Base-by-base conservation (phyloP, 2,797 vertebrate species). In the Coluber constrictor region DNA sequence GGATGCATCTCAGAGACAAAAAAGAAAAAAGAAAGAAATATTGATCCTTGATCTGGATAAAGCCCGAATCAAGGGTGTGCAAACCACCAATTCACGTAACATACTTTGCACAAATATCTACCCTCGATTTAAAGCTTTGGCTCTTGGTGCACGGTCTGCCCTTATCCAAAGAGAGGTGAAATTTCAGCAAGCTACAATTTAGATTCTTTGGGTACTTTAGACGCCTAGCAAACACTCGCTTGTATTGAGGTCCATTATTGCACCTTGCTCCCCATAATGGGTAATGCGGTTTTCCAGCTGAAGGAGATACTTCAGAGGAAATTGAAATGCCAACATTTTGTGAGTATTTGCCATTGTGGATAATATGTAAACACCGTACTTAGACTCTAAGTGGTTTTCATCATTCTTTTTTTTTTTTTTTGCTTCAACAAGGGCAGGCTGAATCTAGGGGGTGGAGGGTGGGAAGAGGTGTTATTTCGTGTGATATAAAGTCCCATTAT, bases 321-420 rank as follows among this genome's bases (percentile, higher is more conserved):
- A 97, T 97, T 97, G 97, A 97, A 97, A 97, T 97, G 97, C 97
- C 97, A 97, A 97, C 96, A 96, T 97, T 98, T 98, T 98, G 96
- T 95, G 97, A 98, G 98, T 98, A 98, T 98, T 98, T 98, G 97
- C 94, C 95, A 97, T 96, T 96, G 97, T 98, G 98, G 98, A 98
- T 99, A 98, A 98, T 98, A 98, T 97, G 98, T 99, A 98, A 98
- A 98, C 97, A 97, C 96, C 95, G 96, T 97, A 96, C 96, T 98
- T 97, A 96, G 55, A 79, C 93, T 96, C 95, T 96, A 96, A 98
- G 98, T 98, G 97, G 97, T 97, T 98, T 98, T 98, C 98, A 98
- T 97, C 95, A 96, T 94, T 95, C 1, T 32, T 61, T 27, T 61
- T 25, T 27, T 27, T 27, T 27, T 97, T 11, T 97, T 97, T 98